These are phyloP conservation scores for Drosophila varians DNA, from an alignment of 1,140 invertebrate species.

Conservation along the genomic window DNA sequence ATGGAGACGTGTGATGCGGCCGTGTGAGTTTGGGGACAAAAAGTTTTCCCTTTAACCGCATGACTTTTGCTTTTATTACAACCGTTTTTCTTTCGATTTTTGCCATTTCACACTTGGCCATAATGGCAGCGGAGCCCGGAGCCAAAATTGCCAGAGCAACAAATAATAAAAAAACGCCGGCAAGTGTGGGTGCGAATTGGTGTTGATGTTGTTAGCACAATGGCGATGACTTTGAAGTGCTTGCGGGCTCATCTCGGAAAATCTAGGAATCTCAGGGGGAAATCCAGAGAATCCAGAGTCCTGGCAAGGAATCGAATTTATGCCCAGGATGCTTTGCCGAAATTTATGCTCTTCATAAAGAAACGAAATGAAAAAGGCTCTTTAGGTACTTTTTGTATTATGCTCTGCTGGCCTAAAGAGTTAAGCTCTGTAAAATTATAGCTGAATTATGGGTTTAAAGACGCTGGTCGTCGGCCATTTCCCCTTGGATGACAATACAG, in stretches of 20 bases:
- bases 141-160: conserved; percentile 33
- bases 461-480: conserved; percentile 19
- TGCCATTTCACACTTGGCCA: conserved; percentile 48
- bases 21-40: conserved; percentile 3
- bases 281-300: no score
- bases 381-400: conserved; percentile 7
- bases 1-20: neutral
- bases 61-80: conserved; percentile 49
- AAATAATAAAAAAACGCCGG: conserved; percentile 33
- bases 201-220: conserved; percentile 11
- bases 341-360: conserved; percentile 2
- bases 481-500: conserved; percentile 36
- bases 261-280: neutral
- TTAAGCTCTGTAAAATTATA: conserved; percentile 39
- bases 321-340: neutral
- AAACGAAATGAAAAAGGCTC: neutral
- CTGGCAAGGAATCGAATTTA: conserved; percentile 24
- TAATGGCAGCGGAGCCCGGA: conserved; percentile 17
- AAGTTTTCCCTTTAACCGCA: conserved; percentile 41
- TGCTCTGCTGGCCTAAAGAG: conserved; percentile 23
- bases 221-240: conserved; percentile 36
- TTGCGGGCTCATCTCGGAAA: conserved; percentile 14
- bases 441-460: conserved; percentile 39
- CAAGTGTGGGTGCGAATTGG: conserved; percentile 2
- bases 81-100: conserved; percentile 38